A percentile compares a stretch with the other conserved stretches of the same genome.
These are phyloP conservation scores for Brienomyrus longianalis DNA, from an alignment of 2,113 vertebrate species.

Conservation along the genomic window DNA sequence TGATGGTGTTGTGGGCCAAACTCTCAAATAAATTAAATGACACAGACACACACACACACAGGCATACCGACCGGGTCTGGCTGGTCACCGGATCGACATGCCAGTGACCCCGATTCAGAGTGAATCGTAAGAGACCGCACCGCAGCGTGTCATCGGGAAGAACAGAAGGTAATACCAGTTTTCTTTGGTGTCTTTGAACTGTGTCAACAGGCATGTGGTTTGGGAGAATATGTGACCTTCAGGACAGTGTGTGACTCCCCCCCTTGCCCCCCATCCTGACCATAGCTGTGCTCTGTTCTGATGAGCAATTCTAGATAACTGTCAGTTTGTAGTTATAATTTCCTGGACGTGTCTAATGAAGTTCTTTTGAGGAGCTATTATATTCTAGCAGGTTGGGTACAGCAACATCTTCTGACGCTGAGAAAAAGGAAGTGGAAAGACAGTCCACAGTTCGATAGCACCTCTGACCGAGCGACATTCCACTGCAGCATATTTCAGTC, in stretches of 20 bases:
- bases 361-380: not conserved
- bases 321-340: not conserved
- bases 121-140: not conserved
- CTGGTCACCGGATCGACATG: not conserved
- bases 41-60: not conserved
- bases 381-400: not conserved
- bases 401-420: not conserved
- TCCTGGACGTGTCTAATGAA: not conserved
- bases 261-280: not conserved
- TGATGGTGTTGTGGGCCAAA: not conserved
- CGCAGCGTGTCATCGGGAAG: not conserved
- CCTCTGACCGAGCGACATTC: not conserved
- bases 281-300: not conserved
- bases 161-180: not conserved
- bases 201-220: not conserved
- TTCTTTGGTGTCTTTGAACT: not conserved
- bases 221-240: not conserved
- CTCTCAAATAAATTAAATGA: not conserved
- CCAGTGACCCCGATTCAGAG: not conserved
- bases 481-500: constrained; percentile 53
- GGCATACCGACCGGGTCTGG: not conserved
- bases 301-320: not conserved
- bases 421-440: not conserved
- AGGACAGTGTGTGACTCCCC: not conserved
- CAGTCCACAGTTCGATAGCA: not conserved